Conservation (phyloP, 2,888 invertebrate species). For the Drosophila formosana region DNA sequence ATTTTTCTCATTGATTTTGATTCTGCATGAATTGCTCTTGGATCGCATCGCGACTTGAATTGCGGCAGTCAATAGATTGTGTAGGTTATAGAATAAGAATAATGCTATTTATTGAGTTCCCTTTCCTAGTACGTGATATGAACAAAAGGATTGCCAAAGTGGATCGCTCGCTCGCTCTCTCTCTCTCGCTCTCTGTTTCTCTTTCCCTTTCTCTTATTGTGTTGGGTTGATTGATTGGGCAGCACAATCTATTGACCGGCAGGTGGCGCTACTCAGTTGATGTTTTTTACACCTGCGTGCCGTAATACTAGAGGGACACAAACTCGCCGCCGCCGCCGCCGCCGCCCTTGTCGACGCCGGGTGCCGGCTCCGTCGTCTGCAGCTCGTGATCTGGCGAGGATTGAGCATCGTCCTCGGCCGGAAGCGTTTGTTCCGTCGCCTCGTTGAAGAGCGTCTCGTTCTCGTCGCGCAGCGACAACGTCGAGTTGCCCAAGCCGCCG, state of each 20-base stretch:
- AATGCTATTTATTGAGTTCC: conserved; percentile 20
- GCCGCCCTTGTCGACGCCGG: conserved; percentile 72
- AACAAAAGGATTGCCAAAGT: conserved; percentile 72
- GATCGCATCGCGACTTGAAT: conserved; percentile 30
- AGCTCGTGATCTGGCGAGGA: conserved; percentile 60
- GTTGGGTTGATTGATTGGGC: conserved; percentile 11
- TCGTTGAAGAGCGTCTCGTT: conserved; percentile 84
- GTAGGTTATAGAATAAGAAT: conserved; percentile 19
- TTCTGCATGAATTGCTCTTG: conserved; percentile 65
- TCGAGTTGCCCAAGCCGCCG: conserved; percentile 89
- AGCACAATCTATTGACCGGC: conserved; percentile 72
- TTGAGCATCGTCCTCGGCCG: conserved; percentile 43
- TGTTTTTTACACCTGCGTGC: conserved; percentile 82
- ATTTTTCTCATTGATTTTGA: conserved; percentile 7
- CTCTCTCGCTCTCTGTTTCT: neutral
- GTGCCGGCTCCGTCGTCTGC: conserved; percentile 61
- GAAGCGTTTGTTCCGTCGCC: conserved; percentile 67
- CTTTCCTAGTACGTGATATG: conserved; percentile 65
- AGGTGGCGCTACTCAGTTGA: conserved; percentile 42
- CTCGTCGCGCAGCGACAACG: conserved; percentile 91
- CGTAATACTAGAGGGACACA: conserved; percentile 85
- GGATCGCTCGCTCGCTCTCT: neutral
- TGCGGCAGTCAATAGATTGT: conserved; percentile 72
- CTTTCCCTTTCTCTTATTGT: conserved; percentile 2
- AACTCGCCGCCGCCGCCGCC: conserved; percentile 80